These are phyloP conservation scores for Trichogramma pretiosum DNA, from an alignment of 1,140 invertebrate species.

Conservation along the genomic window DNA sequence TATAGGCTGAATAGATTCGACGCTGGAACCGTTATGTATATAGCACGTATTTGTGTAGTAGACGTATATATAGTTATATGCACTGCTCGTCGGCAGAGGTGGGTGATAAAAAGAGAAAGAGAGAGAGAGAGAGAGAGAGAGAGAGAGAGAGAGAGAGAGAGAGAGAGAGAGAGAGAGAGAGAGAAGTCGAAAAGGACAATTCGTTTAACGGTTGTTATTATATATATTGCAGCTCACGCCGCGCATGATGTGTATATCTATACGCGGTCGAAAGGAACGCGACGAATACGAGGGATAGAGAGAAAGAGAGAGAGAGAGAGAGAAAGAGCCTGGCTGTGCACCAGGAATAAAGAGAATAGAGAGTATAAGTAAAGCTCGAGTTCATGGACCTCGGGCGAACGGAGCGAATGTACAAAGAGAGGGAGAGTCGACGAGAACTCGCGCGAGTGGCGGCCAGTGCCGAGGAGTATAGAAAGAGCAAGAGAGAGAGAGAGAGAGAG, in stretches of 20 bases:
- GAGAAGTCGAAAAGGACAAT: conserved; percentile 34
- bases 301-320: no score
- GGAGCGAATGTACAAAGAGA: not conserved
- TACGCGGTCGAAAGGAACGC: not conserved
- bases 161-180: conserved; percentile 19
- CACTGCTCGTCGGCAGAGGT: not conserved
- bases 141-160: conserved; percentile 1
- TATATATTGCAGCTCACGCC: not conserved
- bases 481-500: not conserved
- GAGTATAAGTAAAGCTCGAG: no score
- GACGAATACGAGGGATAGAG: no score
- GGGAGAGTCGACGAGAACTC: not conserved
- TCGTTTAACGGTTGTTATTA: no score
- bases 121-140: not conserved
- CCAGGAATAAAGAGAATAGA: no score
- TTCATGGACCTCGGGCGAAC: not conserved
- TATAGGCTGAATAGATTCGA: conserved; percentile 26
- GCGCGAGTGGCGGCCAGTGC: not conserved
- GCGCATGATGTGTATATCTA: not conserved
- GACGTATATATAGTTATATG: not conserved
- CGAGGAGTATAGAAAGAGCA: not conserved
- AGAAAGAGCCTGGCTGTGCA: no score
- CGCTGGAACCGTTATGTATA: conserved; percentile 20
- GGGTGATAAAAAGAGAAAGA: not conserved
- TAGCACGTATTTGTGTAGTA: conserved; percentile 3